Percentiles rank a stretch among this genome's conserved stretches.
Evolutionary conservation across 2,797 vertebrate species (phyloP).

Genomic region (Lithobates sylvaticus): DNA sequence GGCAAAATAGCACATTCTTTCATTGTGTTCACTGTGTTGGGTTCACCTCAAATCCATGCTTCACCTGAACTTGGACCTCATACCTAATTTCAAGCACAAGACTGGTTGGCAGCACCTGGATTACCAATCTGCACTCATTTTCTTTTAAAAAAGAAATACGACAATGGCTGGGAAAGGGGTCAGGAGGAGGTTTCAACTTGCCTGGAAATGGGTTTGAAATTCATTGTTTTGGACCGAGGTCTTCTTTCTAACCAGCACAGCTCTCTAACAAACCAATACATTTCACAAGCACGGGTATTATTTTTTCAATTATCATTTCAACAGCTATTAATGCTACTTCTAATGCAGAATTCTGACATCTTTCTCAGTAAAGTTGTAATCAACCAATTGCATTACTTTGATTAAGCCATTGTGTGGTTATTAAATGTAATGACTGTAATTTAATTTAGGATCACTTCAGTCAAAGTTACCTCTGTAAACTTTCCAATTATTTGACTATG

Average conservation of each 20-base stretch:
- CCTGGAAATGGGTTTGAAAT: neutral
- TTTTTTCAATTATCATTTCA: neutral
- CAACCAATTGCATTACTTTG: neutral
- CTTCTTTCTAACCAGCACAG: neutral
- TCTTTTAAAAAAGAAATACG: too few species aligned
- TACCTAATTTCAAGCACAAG: too few species aligned
- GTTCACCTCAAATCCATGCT: too few species aligned
- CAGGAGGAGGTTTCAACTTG: neutral
- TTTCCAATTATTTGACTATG: slow-evolving; percentile 24
- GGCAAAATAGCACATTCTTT: too few species aligned
- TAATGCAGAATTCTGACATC: neutral
- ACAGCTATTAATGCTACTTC: neutral
- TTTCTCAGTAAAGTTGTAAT: slow-evolving; percentile 3
- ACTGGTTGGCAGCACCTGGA: too few species aligned
- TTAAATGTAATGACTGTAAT: slow-evolving; percentile 40
- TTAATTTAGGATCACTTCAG: slow-evolving; percentile 25
- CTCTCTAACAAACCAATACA: neutral
- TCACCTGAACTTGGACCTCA: too few species aligned
- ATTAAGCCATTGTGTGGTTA: slow-evolving; percentile 22
- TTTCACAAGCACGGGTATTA: neutral
- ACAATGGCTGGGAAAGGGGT: too few species aligned
- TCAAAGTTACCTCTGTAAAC: slow-evolving; percentile 12
- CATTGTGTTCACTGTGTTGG: too few species aligned
- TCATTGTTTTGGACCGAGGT: neutral
- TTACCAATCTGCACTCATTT: too few species aligned